Evolutionary conservation across 1,140 invertebrate species (phyloP).

Genomic region (Lamellibrachia luymesi): DNA sequence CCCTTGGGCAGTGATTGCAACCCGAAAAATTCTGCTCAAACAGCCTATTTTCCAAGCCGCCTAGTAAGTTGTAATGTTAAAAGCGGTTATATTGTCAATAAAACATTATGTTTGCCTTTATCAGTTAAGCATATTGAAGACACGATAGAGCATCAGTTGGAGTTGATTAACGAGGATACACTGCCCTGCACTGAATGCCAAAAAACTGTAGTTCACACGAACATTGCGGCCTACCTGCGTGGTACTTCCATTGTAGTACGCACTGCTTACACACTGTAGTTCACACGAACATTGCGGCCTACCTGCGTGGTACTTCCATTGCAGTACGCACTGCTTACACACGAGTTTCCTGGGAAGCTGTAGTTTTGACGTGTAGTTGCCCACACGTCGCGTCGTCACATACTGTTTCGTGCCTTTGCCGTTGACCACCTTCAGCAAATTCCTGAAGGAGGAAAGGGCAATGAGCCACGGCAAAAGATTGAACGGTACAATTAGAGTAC

Average conservation of each 20-base stretch:
- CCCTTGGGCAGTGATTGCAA: too few species aligned
- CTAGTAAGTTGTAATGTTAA: too few species aligned
- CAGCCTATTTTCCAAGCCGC: too few species aligned
- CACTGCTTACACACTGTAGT: neutral
- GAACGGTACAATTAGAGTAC: too few species aligned
- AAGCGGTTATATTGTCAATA: too few species aligned
- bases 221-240: neutral
- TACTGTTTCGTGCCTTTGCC: conserved; percentile 44
- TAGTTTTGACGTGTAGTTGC: conserved; percentile 29
- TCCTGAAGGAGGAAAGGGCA: neutral
- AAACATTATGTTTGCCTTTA: too few species aligned
- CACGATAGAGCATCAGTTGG: too few species aligned
- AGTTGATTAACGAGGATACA: too few species aligned
- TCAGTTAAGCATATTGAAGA: too few species aligned
- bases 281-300: neutral
- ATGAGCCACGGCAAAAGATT: too few species aligned
- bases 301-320: conserved; percentile 55
- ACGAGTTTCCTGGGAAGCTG: conserved; percentile 38
- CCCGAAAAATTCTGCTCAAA: too few species aligned
- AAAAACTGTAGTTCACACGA: neutral
- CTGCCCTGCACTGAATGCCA: too few species aligned
- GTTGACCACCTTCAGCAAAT: conserved; percentile 59
- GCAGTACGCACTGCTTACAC: conserved; percentile 48
- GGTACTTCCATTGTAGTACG: neutral
- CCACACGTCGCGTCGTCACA: neutral